A percentile compares a stretch with the other conserved stretches of the same genome.
Conservation (phyloP, 2,113 vertebrate genomes). For the Lophius piscatorius region DNA sequence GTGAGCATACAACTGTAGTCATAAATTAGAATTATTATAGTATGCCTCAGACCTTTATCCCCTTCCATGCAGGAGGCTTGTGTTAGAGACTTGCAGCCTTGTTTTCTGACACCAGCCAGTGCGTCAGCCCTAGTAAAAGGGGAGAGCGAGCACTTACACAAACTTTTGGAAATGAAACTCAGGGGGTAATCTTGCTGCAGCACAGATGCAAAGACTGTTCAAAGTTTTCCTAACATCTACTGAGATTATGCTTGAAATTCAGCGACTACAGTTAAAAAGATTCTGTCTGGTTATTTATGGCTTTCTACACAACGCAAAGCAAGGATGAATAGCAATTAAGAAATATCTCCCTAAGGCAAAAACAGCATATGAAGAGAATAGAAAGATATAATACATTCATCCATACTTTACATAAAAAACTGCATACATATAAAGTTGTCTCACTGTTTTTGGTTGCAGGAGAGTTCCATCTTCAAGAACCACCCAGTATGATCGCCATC, state of each 20-base stretch:
- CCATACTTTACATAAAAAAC: background rate
- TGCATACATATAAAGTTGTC: slow-evolving; percentile 41
- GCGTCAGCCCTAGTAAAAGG: slow-evolving; percentile 83
- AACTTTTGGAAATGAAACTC: too few species aligned
- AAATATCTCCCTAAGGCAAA: background rate
- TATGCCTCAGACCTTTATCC: too few species aligned
- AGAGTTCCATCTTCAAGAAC: slow-evolving; percentile 89
- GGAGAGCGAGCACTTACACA: background rate
- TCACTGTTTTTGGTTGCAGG: slow-evolving; percentile 91
- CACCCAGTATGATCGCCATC: slow-evolving; percentile 90
- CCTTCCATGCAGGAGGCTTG: slow-evolving; percentile 90
- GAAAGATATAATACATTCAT: too few species aligned
- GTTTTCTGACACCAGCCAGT: slow-evolving; percentile 78
- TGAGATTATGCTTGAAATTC: background rate
- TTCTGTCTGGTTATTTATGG: background rate
- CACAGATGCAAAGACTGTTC: too few species aligned
- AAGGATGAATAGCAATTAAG: background rate
- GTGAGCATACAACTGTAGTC: background rate
- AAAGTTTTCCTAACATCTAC: background rate
- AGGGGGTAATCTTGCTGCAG: too few species aligned
- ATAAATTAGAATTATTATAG: too few species aligned
- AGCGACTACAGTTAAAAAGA: background rate
- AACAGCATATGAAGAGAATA: background rate
- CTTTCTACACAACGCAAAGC: background rate
- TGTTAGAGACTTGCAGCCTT: slow-evolving; percentile 88